These are phyloP conservation scores for Myotis planiceps DNA, from an alignment of 2,797 vertebrate genomes.

Conservation along the genomic window DNA sequence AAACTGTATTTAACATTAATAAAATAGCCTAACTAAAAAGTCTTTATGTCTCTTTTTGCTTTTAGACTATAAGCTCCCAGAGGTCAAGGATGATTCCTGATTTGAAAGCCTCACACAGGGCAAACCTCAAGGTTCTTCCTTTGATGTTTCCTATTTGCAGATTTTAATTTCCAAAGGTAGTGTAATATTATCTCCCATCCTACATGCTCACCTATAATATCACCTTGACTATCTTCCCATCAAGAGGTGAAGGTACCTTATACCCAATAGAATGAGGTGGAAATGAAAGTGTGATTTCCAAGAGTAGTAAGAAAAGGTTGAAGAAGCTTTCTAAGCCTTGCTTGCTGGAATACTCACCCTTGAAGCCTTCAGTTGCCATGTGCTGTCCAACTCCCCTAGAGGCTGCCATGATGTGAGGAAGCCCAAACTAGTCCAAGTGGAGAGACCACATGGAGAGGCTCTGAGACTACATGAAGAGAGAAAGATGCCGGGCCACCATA, in stretches of 20 bases:
- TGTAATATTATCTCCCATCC: neutral
- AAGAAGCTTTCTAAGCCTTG: conserved; percentile 33
- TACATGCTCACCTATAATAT: conserved; percentile 6
- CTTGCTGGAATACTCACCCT: conserved; percentile 46
- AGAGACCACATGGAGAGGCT: conserved; percentile 10
- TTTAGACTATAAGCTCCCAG: conserved; percentile 4
- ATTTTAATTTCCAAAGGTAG: conserved; percentile 26
- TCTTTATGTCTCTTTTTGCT: neutral
- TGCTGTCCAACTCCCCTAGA: conserved; percentile 37
- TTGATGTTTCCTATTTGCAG: conserved; percentile 15
- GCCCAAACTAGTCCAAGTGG: conserved; percentile 50
- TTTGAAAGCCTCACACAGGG: neutral
- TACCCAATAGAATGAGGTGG: neutral
- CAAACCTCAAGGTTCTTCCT: conserved; percentile 24
- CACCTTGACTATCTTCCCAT: neutral
- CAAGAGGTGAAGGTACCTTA: neutral
- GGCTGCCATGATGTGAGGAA: conserved; percentile 45
- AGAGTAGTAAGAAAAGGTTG: neutral
- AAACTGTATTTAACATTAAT: conserved; percentile 22
- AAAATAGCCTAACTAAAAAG: conserved; percentile 49
- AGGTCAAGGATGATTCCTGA: neutral
- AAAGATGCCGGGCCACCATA: neutral
- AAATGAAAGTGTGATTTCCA: neutral
- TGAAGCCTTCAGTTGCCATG: conserved; percentile 45
- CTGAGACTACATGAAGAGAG: conserved; percentile 15